These are phyloP conservation scores for Neostethus bicornis DNA, from an alignment of 2,797 vertebrate species.

Conservation along the genomic window DNA sequence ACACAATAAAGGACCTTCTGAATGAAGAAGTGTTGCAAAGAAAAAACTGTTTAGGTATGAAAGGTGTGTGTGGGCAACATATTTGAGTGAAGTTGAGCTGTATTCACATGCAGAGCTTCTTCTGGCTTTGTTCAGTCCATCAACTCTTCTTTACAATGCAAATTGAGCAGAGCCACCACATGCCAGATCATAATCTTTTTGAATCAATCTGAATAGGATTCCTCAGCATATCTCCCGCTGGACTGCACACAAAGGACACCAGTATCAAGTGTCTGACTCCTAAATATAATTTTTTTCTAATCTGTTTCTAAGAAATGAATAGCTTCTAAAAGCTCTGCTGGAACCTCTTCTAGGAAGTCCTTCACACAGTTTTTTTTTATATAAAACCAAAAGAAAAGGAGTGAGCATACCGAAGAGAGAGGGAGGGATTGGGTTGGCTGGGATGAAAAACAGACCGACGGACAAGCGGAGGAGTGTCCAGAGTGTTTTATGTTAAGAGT, in stretches of 20 bases:
- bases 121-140: constrained; percentile 25
- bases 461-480: constrained; percentile 51
- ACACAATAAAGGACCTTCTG: too few relatives aligned
- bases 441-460: constrained; percentile 65
- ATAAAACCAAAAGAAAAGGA: constrained; percentile 27
- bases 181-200: constrained; percentile 73
- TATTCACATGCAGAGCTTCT: constrained; percentile 15
- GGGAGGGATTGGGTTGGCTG: constrained; percentile 48
- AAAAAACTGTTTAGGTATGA: too few relatives aligned
- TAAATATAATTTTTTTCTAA: constrained; percentile 55
- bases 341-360: constrained; percentile 25
- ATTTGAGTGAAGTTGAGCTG: constrained; percentile 26
- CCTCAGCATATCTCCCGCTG: constrained; percentile 48
- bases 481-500: constrained; percentile 40
- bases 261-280: constrained; percentile 48
- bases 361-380: constrained; percentile 9
- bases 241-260: constrained; percentile 21
- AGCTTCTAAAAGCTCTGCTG: constrained; percentile 36
- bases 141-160: constrained; percentile 55
- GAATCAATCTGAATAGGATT: constrained; percentile 58
- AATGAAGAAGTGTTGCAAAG: too few relatives aligned
- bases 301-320: constrained; percentile 28
- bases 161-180: constrained; percentile 63
- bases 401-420: constrained; percentile 42
- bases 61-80: constrained; percentile 35